Evolutionary conservation across 2,888 invertebrate species (phyloP).

Genomic region (Eretmocerus hayati): DNA sequence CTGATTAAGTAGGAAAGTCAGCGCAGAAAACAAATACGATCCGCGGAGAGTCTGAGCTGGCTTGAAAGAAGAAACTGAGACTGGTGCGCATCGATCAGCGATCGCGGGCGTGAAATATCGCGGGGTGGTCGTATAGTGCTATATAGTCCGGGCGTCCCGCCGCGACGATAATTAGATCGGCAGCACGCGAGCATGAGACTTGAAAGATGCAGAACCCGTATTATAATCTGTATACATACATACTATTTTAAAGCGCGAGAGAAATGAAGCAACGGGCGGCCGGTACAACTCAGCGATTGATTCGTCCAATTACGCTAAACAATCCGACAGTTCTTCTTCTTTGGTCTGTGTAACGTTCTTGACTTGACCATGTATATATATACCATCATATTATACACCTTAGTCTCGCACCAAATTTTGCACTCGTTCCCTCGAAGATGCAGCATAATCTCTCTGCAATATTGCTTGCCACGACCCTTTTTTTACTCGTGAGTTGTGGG

Average conservation of each 20-base stretch:
- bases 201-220: too few species aligned
- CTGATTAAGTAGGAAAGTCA: not conserved
- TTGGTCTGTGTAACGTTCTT: too few species aligned
- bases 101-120: conserved; percentile 9
- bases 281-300: conserved; percentile 30
- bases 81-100: conserved; percentile 15
- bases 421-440: too few species aligned
- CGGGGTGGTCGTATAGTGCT: conserved; percentile 25
- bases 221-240: too few species aligned
- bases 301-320: conserved; percentile 41
- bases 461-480: too few species aligned
- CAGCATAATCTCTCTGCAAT: too few species aligned
- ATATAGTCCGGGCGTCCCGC: conserved; percentile 35
- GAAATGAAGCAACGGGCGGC: conserved; percentile 21
- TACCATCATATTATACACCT: too few species aligned
- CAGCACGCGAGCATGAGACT: conserved; percentile 33
- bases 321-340: conserved; percentile 28
- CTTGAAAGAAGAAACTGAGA: conserved; percentile 1
- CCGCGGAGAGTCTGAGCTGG: not conserved
- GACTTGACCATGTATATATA: too few species aligned
- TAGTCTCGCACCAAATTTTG: too few species aligned
- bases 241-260: not conserved
- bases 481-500: too few species aligned
- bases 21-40: not conserved
- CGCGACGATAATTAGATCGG: conserved; percentile 48